Conservation (phyloP, 2,797 vertebrate species). For the Cuculus canorus region DNA sequence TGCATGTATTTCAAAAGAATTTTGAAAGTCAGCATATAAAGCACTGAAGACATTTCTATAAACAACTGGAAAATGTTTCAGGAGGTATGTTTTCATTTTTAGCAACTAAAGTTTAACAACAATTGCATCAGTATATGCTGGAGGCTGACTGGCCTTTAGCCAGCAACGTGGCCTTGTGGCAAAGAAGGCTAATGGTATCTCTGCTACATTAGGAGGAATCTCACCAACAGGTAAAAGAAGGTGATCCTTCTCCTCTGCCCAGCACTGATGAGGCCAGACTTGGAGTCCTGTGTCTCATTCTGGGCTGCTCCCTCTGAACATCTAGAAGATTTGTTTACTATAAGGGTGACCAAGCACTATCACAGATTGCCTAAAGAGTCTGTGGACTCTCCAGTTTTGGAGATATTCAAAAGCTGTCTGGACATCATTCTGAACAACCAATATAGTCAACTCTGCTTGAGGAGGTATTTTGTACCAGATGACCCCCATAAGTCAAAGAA, state of each 20-base stretch:
- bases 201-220: neutral
- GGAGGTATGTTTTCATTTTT: neutral
- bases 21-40: neutral
- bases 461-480: neutral
- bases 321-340: neutral
- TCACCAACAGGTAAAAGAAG: fast-evolving
- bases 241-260: neutral
- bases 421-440: neutral
- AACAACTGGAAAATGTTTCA: neutral
- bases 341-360: neutral
- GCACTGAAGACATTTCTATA: neutral
- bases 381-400: neutral
- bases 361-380: neutral
- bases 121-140: neutral
- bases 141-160: neutral
- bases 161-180: neutral
- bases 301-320: neutral
- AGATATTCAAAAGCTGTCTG: neutral
- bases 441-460: neutral
- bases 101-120: neutral
- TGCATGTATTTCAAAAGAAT: neutral
- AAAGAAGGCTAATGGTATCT: neutral
- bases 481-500: neutral
- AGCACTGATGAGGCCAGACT: neutral
- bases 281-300: neutral